Conservation (phyloP, 2,113 vertebrate species). For the Pelodiscus sinensis region DNA sequence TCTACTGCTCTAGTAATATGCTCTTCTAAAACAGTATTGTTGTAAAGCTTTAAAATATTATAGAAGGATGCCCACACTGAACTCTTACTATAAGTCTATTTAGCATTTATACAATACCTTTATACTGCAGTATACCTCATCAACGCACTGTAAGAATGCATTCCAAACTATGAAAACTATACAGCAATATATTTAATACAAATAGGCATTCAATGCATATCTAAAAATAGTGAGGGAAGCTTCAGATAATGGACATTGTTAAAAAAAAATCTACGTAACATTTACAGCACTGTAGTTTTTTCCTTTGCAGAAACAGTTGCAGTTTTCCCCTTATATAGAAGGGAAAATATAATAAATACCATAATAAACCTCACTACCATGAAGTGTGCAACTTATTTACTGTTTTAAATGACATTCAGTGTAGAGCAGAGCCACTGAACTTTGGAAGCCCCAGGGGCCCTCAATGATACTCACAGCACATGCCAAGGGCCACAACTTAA, state of each 20-base stretch:
- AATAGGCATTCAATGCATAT: not conserved
- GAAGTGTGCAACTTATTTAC: not conserved
- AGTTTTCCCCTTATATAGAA: not conserved
- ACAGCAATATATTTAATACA: not conserved
- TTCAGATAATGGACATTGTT: not conserved
- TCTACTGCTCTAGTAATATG: not conserved
- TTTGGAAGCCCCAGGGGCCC: too few relatives aligned
- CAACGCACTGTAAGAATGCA: not conserved
- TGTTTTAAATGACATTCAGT: not conserved
- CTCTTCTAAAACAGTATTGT: rapidly evolving
- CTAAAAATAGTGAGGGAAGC: not conserved
- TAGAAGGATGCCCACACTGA: not conserved
- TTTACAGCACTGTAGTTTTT: not conserved
- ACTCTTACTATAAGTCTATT: not conserved
- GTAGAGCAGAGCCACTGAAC: too few relatives aligned
- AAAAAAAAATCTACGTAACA: not conserved
- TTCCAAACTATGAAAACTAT: not conserved
- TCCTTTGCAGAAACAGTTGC: not conserved
- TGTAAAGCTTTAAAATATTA: not conserved
- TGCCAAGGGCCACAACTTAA: too few relatives aligned
- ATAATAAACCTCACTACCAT: not conserved
- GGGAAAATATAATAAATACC: not conserved
- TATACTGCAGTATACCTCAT: not conserved
- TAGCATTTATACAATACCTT: not conserved
- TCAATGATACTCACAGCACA: too few relatives aligned